Base-by-base conservation (phyloP, 64 coral and sea anemone species). In the Anthopleura sola region DNA sequence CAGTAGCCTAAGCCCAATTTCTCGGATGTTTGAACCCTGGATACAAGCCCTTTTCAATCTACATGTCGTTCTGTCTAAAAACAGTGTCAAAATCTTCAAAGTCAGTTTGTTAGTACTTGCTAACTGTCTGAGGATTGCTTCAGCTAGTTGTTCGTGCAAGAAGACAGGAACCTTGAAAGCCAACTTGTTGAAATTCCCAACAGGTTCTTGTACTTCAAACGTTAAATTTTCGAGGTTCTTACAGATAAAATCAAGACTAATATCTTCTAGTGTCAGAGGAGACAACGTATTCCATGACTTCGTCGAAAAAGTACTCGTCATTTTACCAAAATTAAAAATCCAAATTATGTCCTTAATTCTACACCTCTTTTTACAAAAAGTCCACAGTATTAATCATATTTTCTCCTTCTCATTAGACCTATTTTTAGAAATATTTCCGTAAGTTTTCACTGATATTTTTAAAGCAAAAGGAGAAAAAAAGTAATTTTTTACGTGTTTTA, bases 61-160 rank as follows among this genome's bases (percentile, higher is more conserved):
- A 18, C 93, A 95, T 7, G 66, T 92, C 36, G 49, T 83, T n/a
- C 33, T 62, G 24, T 95, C 83, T 13, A 58, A 75, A 75, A 95
- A 95, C 46, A 95, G 44, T 32, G 90, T 92, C 46, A 82, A 74
- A n/a, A 88, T 75, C 26, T 38, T 91, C 51, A 81, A 83, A 18
- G 77, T 88, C 8, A 95, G 90, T 24, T 80, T 88, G 54, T 62
- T 75, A 49, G 68, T 36, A 19, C 28, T 28, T 18, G 93, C 83
- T 3, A 95, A 78, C 24, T 69, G 71, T 33, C 84, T 88, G 49
- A 95, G 47, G 2, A 95, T 88, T 3, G 47, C 84, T 29, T 92
- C 90, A 10, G 93, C 86, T 0, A 95, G 87, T 26, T 92, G 90
- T 44, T 95, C 93, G 49, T 92, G 93, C 10, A 95, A 56, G 20